Conservation (phyloP, 2,113 vertebrate species). For the Callaeas wilsoni region DNA sequence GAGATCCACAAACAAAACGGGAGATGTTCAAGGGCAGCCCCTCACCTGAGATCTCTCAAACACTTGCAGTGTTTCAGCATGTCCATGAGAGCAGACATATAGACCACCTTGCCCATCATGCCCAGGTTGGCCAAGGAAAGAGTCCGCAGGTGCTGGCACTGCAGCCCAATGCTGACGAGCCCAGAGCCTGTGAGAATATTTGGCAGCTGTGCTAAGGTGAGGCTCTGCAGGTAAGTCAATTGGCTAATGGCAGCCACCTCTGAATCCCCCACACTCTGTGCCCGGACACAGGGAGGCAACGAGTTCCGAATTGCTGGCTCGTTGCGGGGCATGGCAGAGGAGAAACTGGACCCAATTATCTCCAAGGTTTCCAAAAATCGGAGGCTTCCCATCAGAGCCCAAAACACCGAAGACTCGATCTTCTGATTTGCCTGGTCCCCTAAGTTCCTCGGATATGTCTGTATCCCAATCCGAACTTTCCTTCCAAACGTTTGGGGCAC, state of each 20-base stretch:
- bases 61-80: conserved; percentile 85
- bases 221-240: conserved; percentile 76
- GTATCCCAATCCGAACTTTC: conserved; percentile 83
- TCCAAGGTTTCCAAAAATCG: conserved; percentile 84
- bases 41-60: conserved; percentile 93
- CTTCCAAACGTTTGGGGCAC: conserved; percentile 81
- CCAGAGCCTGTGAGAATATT: conserved; percentile 86
- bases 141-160: conserved; percentile 82
- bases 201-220: conserved; percentile 92
- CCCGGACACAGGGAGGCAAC: conserved; percentile 84
- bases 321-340: conserved; percentile 88
- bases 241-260: conserved; percentile 86
- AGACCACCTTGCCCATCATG: conserved; percentile 86
- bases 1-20: not conserved
- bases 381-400: conserved; percentile 77
- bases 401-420: conserved; percentile 70
- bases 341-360: conserved; percentile 90
- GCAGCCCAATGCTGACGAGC: conserved; percentile 79
- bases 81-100: conserved; percentile 83
- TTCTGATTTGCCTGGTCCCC: conserved; percentile 57
- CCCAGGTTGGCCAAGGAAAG: conserved; percentile 94
- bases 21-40: not conserved
- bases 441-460: conserved; percentile 56
- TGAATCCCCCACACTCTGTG: conserved; percentile 78
- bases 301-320: conserved; percentile 90